These are phyloP conservation scores for Drosophila robusta DNA, from an alignment of 2,888 invertebrate species.

Conservation along the genomic window DNA sequence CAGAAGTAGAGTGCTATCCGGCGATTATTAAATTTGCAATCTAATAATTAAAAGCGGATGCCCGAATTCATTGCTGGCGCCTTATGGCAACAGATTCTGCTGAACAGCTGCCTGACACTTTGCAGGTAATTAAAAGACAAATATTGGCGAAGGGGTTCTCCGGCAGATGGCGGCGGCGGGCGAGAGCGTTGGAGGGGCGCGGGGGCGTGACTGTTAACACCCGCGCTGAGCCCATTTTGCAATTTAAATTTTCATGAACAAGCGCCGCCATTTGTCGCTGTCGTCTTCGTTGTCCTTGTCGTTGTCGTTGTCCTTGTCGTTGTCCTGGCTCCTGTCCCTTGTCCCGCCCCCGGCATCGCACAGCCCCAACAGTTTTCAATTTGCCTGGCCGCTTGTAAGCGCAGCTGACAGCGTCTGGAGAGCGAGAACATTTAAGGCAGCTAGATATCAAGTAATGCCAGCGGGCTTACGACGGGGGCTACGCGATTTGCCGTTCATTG, in stretches of 20 bases:
- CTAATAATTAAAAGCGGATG: constrained; percentile 52
- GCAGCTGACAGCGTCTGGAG: constrained; percentile 73
- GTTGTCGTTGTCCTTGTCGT: constrained; percentile 18
- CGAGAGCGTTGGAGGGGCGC: neutral
- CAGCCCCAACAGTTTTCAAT: constrained; percentile 79
- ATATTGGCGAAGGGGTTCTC: constrained; percentile 58
- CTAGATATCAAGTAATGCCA: constrained; percentile 54
- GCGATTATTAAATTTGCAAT: constrained; percentile 26
- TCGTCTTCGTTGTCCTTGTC: constrained; percentile 47
- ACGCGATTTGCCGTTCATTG: constrained; percentile 61
- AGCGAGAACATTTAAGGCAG: constrained; percentile 37
- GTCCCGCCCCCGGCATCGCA: constrained; percentile 19
- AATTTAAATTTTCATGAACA: constrained; percentile 81
- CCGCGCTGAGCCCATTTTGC: constrained; percentile 73
- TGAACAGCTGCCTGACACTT: constrained; percentile 63
- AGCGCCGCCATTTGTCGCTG: constrained; percentile 78
- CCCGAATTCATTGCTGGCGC: constrained; percentile 8
- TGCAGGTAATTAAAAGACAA: constrained; percentile 73
- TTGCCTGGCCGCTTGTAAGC: constrained; percentile 75
- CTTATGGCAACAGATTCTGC: constrained; percentile 57
- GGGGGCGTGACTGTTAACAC: constrained; percentile 46
- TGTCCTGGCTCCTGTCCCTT: constrained; percentile 12
- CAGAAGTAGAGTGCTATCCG: constrained; percentile 10
- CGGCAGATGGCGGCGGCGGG: neutral
- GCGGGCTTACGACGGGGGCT: constrained; percentile 20